A percentile compares a stretch with the other conserved stretches of the same genome.
phyloP scores from a whole-genome alignment of 53 echinoderm and acorn worm species.

The Patiria pectinifera region DNA sequence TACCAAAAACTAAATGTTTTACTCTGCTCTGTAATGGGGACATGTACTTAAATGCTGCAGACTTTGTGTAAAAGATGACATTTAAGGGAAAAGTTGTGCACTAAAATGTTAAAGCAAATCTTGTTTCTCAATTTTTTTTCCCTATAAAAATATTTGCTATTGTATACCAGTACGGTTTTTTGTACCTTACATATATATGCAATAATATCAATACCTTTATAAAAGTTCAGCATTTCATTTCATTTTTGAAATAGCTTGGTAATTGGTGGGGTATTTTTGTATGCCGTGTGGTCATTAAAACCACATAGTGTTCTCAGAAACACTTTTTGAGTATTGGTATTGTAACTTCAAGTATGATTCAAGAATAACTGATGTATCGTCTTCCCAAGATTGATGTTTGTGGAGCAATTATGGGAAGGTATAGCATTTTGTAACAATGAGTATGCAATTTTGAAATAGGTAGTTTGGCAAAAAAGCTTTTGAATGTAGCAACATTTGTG shows the following conservation, averaged over 20 bases:
- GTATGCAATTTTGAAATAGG: slow-evolving; percentile 32
- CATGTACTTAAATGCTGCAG: not conserved
- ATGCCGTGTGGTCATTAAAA: too few species aligned
- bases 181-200: not conserved
- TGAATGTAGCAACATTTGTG: not conserved
- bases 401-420: slow-evolving; percentile 2
- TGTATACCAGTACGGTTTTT: too few species aligned
- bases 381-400: slow-evolving; percentile 28
- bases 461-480: not conserved
- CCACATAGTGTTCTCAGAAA: too few species aligned
- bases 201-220: not conserved
- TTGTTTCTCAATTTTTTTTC: too few species aligned
- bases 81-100: not conserved
- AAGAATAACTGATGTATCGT: slow-evolving; percentile 21
- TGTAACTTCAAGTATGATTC: not conserved
- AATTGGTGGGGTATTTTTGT: too few species aligned
- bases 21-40: too few species aligned
- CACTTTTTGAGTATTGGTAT: not conserved
- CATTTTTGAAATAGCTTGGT: not conserved
- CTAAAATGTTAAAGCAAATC: too few species aligned
- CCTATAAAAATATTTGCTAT: too few species aligned
- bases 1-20: too few species aligned
- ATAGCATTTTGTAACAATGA: slow-evolving; percentile 20
- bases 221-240: not conserved
- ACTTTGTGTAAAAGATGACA: not conserved